A percentile compares a stretch with the other conserved stretches of the same genome.
These are phyloP conservation scores for Hypselothyrea guttata DNA, from an alignment of 2,888 invertebrate genomes.

Conservation along the genomic window DNA sequence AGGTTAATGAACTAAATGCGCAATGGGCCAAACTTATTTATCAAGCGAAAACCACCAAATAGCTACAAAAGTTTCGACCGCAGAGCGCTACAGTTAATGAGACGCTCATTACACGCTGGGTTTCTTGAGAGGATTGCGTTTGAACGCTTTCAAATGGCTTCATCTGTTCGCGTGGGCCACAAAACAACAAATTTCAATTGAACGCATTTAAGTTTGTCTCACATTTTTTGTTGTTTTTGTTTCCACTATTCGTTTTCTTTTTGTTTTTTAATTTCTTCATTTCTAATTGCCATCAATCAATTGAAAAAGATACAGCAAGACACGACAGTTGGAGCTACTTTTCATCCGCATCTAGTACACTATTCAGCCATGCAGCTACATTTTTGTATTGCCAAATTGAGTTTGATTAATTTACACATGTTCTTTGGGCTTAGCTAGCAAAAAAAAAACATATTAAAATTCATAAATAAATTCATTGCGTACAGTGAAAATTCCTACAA, in stretches of 20 bases:
- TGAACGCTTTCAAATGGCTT: constrained; percentile 42
- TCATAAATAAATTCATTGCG: constrained; percentile 43
- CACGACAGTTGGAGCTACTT: background rate
- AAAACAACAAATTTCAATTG: constrained; percentile 37
- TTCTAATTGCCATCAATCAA: constrained; percentile 48
- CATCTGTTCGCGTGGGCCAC: constrained; percentile 52
- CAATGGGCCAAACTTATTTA: constrained; percentile 73
- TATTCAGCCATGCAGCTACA: constrained; percentile 24
- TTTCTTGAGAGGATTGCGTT: constrained; percentile 46
- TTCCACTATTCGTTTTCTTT: background rate
- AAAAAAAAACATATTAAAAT: constrained; percentile 23
- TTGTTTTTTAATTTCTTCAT: background rate
- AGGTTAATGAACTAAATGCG: constrained; percentile 77
- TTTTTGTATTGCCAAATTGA: constrained; percentile 38
- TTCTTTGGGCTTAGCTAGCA: constrained; percentile 17
- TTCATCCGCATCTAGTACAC: background rate
- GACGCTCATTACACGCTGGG: constrained; percentile 62
- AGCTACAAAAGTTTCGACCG: constrained; percentile 32
- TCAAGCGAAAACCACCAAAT: constrained; percentile 21
- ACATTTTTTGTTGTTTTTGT: too few species aligned
- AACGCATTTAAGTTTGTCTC: constrained; percentile 30
- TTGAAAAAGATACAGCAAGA: constrained; percentile 19
- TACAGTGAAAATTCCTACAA: constrained; percentile 49
- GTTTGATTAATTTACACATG: constrained; percentile 60
- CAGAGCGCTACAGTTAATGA: constrained; percentile 54